A percentile compares a stretch with the other conserved stretches of the same genome.
phyloP scores from a whole-genome alignment of 2,888 invertebrate species.

The Anthrax anthrax region DNA sequence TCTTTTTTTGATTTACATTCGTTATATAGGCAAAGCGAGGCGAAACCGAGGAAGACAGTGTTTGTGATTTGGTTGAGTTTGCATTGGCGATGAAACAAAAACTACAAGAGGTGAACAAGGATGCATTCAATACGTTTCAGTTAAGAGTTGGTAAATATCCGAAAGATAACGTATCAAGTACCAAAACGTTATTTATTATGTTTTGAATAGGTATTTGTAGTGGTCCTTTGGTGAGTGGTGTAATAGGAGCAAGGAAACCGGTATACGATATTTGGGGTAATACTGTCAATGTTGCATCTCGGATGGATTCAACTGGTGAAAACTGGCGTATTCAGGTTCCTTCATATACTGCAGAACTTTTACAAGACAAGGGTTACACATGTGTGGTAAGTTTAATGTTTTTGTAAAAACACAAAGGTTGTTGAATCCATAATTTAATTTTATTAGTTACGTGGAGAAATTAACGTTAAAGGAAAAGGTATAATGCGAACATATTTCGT shows the following conservation, averaged over 20 bases:
- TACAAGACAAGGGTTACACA: slow-evolving; percentile 29
- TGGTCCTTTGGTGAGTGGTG: slow-evolving; percentile 86
- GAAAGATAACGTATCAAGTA: no score
- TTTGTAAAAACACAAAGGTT: no score
- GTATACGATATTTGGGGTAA: slow-evolving; percentile 97
- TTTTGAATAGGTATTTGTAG: slow-evolving; percentile 88
- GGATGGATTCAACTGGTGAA: slow-evolving; percentile 89
- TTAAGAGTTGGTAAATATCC: slow-evolving; percentile 75
- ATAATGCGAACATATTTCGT: slow-evolving; percentile 94
- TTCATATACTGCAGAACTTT: slow-evolving; percentile 61
- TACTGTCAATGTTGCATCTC: slow-evolving; percentile 91
- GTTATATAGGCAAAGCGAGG: slow-evolving; percentile 22
- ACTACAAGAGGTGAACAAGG: slow-evolving; percentile 82
- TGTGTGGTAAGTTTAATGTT: slow-evolving; percentile 24
- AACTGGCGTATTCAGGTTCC: slow-evolving; percentile 85
- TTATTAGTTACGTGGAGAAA: slow-evolving; percentile 71
- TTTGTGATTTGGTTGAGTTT: slow-evolving; percentile 84
- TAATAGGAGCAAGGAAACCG: slow-evolving; percentile 89
- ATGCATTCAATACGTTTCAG: slow-evolving; percentile 93
- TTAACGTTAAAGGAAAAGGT: slow-evolving; percentile 90
- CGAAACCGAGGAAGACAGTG: slow-evolving; percentile 55
- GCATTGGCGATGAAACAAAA: slow-evolving; percentile 79
- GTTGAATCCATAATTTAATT: no score
- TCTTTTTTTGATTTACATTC: no score
- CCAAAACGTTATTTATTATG: no score